Conservation (phyloP, 2,888 invertebrate genomes). For the Hyalella azteca region DNA sequence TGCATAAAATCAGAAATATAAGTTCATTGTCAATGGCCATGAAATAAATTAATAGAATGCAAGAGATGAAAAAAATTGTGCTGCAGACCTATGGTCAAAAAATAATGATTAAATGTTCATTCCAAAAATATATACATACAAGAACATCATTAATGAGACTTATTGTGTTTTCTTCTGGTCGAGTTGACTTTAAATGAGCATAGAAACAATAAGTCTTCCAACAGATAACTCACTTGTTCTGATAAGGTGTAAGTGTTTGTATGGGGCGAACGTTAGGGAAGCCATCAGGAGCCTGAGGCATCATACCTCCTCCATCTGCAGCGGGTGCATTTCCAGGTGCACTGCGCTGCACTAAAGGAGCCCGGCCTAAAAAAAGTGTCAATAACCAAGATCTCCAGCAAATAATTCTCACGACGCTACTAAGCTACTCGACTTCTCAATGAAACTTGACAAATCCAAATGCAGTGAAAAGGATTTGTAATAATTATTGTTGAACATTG, state of each 20-base stretch:
- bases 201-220: too few relatives aligned
- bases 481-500: not conserved
- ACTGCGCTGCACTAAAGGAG: constrained; percentile 31
- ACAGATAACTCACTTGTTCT: constrained; percentile 72
- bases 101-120: not conserved
- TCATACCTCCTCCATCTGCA: not conserved
- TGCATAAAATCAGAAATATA: too few relatives aligned
- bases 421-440: not conserved
- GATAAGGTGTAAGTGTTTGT: constrained; percentile 86
- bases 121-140: too few relatives aligned
- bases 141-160: too few relatives aligned
- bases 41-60: too few relatives aligned
- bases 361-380: not conserved
- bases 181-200: too few relatives aligned
- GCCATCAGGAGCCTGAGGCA: constrained; percentile 41
- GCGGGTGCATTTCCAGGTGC: not conserved
- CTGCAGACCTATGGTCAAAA: not conserved
- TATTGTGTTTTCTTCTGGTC: too few relatives aligned
- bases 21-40: too few relatives aligned
- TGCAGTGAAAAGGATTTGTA: not conserved
- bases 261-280: constrained; percentile 72
- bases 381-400: not conserved
- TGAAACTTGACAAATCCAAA: not conserved
- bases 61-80: not conserved
- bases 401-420: not conserved